These are phyloP conservation scores for Hypotaenidia philippensis DNA, from an alignment of 2,797 vertebrate genomes.

Conservation along the genomic window DNA sequence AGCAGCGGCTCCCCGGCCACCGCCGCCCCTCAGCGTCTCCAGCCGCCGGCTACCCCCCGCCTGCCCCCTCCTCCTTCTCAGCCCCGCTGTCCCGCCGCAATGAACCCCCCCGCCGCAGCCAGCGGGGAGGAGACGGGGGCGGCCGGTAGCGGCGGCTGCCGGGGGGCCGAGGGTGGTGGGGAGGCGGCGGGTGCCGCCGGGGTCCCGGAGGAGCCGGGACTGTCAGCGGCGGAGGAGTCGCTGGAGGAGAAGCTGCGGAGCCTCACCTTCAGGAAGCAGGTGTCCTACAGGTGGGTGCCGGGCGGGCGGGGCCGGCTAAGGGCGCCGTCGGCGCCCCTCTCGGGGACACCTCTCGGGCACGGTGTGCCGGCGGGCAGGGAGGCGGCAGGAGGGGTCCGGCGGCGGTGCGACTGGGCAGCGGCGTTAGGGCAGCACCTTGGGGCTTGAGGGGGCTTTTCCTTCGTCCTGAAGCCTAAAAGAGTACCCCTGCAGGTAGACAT, in stretches of 20 bases:
- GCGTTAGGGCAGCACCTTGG: not conserved
- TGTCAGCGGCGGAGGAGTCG: constrained; percentile 84
- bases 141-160: constrained; percentile 69
- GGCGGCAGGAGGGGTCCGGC: not conserved
- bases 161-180: constrained; percentile 81
- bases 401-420: not conserved
- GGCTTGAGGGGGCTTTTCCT: not conserved
- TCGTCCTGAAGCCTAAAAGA: not conserved
- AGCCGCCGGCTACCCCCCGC: not conserved
- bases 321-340: not conserved
- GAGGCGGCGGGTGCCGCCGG: constrained; percentile 58
- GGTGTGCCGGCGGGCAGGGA: not conserved
- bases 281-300: constrained; percentile 92
- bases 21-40: constrained; percentile 1
- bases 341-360: not conserved
- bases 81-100: constrained; percentile 37
- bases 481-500: accelerated
- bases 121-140: constrained; percentile 77
- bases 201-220: constrained; percentile 71
- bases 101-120: constrained; percentile 52
- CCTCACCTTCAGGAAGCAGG: constrained; percentile 96
- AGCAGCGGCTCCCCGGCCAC: not conserved
- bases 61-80: not conserved
- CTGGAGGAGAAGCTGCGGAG: constrained; percentile 93
- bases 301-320: not conserved